Conservation (phyloP, 2,797 vertebrate genomes). For the Gephyroberyx darwinii region DNA sequence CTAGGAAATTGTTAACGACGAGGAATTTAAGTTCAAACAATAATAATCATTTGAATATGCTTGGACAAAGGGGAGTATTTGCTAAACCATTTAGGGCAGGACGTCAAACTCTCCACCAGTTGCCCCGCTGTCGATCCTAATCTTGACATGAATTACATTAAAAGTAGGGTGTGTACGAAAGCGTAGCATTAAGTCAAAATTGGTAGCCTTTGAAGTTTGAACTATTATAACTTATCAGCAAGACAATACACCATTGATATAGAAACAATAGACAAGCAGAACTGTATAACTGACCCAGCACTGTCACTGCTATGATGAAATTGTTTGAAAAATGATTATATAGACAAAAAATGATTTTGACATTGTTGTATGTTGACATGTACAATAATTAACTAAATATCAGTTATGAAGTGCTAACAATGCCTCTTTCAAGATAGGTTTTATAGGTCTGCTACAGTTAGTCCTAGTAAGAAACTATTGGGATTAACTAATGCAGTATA, state of each 20-base stretch:
- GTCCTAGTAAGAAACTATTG: no score
- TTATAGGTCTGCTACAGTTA: neutral
- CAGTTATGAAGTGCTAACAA: slow-evolving; percentile 3
- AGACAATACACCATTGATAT: slow-evolving; percentile 59
- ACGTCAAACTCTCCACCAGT: slow-evolving; percentile 47
- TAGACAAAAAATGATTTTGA: neutral
- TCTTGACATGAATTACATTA: slow-evolving; percentile 67
- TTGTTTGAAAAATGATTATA: slow-evolving; percentile 58
- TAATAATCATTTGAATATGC: slow-evolving; percentile 44
- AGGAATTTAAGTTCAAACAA: slow-evolving; percentile 55
- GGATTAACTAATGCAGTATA: neutral
- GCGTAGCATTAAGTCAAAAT: slow-evolving; percentile 54
- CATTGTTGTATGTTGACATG: slow-evolving; percentile 24
- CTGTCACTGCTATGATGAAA: slow-evolving; percentile 47
- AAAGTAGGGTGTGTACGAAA: slow-evolving; percentile 61
- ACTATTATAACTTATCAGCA: slow-evolving; percentile 54
- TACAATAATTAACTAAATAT: slow-evolving; percentile 43
- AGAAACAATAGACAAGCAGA: slow-evolving; percentile 49
- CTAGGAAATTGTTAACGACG: slow-evolving; percentile 11
- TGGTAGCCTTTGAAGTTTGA: slow-evolving; percentile 60
- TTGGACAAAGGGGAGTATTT: slow-evolving; percentile 57
- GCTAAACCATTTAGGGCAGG: slow-evolving; percentile 49
- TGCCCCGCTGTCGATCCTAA: slow-evolving; percentile 48
- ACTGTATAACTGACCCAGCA: slow-evolving; percentile 26
- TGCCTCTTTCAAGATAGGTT: slow-evolving; percentile 25